These are phyloP conservation scores for Squalus acanthias DNA, from an alignment of 2,797 vertebrate species.

Conservation along the genomic window DNA sequence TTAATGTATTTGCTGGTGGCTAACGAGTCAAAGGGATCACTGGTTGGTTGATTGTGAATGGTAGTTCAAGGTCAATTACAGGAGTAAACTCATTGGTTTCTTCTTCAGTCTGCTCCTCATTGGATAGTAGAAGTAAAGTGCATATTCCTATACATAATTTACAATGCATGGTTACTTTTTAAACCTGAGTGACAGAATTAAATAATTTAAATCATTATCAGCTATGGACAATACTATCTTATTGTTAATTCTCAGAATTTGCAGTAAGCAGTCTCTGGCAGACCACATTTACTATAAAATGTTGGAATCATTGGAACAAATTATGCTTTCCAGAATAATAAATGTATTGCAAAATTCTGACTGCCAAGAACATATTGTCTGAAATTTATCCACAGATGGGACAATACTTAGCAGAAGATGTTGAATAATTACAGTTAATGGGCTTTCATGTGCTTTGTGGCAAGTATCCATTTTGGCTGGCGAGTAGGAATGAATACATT, in stretches of 20 bases:
- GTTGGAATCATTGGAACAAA: not conserved
- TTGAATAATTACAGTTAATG: conserved; percentile 24
- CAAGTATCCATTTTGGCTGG: not conserved
- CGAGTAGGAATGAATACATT: not conserved
- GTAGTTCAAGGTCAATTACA: not conserved
- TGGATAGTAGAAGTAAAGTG: too few species aligned
- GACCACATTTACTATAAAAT: not conserved
- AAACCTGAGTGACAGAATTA: not conserved
- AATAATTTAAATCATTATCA: not conserved
- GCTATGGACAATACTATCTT: not conserved
- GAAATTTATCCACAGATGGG: not conserved
- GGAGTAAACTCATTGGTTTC: not conserved
- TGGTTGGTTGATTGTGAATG: not conserved
- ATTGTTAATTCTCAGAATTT: not conserved
- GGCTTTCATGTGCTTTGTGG: not conserved
- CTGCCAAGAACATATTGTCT: not conserved
- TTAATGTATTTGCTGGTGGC: not conserved
- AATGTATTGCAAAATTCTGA: not conserved
- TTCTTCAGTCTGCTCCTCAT: not conserved
- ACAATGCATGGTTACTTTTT: not conserved
- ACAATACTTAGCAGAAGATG: not conserved
- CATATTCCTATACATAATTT: not conserved
- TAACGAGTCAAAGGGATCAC: not conserved
- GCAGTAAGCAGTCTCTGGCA: not conserved
- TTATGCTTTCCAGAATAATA: not conserved